These are phyloP conservation scores for Pampusana beccarii DNA, from an alignment of 2,113 vertebrate species.

Conservation along the genomic window DNA sequence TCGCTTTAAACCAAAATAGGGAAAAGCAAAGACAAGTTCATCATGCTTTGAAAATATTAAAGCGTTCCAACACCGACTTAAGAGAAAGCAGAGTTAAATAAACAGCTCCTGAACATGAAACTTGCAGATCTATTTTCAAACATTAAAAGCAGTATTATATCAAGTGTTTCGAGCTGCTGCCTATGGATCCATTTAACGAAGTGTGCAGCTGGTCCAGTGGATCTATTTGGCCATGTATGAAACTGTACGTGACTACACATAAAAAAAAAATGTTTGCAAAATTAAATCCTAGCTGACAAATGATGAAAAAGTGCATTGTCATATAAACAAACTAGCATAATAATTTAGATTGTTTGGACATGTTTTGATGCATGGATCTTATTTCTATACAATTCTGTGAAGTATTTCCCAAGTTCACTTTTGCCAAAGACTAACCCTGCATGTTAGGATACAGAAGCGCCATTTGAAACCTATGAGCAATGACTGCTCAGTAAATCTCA, in stretches of 20 bases:
- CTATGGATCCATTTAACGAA: neutral
- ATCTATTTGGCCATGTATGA: neutral
- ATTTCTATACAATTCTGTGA: neutral
- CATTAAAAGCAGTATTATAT: neutral
- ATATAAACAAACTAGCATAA: neutral
- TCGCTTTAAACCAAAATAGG: neutral
- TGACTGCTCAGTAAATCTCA: neutral
- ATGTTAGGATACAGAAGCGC: neutral
- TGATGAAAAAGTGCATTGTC: neutral
- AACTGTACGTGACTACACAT: accelerated
- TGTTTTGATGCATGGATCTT: neutral
- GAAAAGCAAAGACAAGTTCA: neutral
- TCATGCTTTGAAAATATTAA: neutral
- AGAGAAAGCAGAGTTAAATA: slow-evolving; percentile 31
- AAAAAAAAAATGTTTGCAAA: neutral
- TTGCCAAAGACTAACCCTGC: neutral
- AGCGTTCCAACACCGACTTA: neutral
- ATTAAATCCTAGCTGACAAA: neutral
- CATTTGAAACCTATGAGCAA: neutral
- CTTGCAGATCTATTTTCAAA: neutral
- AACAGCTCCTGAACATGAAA: slow-evolving; percentile 14
- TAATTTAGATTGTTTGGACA: neutral
- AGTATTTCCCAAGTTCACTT: neutral
- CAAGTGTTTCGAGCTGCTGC: neutral
- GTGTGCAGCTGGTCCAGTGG: neutral